Base-by-base conservation (phyloP, 2,113 vertebrate species). In the Psammodynastes pulverulentus region DNA sequence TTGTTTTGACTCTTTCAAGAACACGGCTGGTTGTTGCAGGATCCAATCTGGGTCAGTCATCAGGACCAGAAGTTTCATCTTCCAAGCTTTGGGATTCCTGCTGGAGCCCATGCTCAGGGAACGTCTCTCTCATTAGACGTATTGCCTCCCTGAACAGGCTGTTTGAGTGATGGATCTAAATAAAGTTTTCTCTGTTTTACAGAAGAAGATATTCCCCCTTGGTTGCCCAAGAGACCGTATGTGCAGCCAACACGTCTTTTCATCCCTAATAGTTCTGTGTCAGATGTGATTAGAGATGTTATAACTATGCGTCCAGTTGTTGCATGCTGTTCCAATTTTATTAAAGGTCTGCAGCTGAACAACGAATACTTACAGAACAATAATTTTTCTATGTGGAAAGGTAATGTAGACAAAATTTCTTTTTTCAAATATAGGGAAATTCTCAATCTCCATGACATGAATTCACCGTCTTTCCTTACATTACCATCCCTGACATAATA, bases 361-460 rank as follows among this genome's bases (percentile, higher is more conserved):
- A 91, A 96, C 72, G 92, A 95, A 6, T 97, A 96, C n/a, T 92
- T 94, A 54, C 92, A 96, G 56, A 94, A 96, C 52, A 93, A 96
- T 34, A 89, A 0, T 0, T 97, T 97, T 94, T 95, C 92, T 86
- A 94, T 72, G 84, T 97, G 96, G 96, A 97, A 96, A 96, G 96
- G 96, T 97, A 96, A 91, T 84, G 43, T 1, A 54, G 26, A 43
- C 29, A 62, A 0, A 0, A 54, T 92, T 24, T 10, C 29, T 62
- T n/a, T 23, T 52, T 10, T 43, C 9, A 58, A 1, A 58, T 58
- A 58, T 58, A 24, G 34, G 58, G 12, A 15, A 67, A n/a, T n/a
- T 67, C 29, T 67, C 58, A 67, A n/a, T n/a, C 4, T n/a, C 29
- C 29, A n/a, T 4, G 12, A 67, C 4, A 13, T 67, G 4, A n/a